phyloP scores from a whole-genome alignment of 2,113 vertebrate species.

The Malurus alboscapulatus region DNA sequence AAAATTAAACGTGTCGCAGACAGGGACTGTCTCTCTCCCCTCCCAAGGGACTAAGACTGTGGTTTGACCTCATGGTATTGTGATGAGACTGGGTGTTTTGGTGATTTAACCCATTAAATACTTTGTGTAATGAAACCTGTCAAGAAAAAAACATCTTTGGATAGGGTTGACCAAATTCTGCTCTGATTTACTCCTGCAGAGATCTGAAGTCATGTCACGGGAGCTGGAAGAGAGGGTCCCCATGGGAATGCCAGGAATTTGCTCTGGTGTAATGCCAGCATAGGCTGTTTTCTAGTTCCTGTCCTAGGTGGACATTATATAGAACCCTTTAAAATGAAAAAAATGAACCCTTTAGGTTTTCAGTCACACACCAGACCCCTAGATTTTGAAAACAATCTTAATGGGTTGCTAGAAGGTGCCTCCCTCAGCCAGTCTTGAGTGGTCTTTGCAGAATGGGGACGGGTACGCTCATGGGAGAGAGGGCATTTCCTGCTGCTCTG shows the following conservation, averaged over 20 bases:
- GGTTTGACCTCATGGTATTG: neutral
- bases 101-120: neutral
- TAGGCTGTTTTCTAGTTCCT: neutral
- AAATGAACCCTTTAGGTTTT: neutral
- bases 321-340: neutral
- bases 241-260: neutral
- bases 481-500: neutral
- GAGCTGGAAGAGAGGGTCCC: neutral
- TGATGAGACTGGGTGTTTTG: neutral
- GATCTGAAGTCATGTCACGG: neutral
- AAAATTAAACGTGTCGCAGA: neutral
- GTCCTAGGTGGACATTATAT: neutral
- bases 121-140: neutral
- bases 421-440: neutral
- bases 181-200: neutral
- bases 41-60: neutral
- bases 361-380: neutral
- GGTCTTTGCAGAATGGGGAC: neutral
- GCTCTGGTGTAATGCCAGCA: neutral
- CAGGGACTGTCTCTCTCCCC: neutral
- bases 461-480: neutral
- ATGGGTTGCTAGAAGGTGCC: neutral
- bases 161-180: neutral
- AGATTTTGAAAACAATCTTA: neutral
- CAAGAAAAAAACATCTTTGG: neutral